Base-by-base conservation (phyloP, 1,140 invertebrate genomes). In the Magallana ariakensis region DNA sequence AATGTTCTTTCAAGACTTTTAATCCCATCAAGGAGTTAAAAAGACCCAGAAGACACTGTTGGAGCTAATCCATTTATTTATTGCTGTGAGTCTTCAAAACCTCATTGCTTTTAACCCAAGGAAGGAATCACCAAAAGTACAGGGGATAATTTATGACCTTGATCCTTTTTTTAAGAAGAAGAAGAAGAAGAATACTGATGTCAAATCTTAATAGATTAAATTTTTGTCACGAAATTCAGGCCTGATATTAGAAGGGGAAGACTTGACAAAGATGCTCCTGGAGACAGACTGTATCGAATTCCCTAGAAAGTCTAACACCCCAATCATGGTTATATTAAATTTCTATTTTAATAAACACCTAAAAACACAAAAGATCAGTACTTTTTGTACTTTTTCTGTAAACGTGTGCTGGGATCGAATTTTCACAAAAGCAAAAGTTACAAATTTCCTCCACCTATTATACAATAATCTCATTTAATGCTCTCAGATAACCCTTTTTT, bases 281-380 rank as follows among this genome's bases (percentile, higher is more conserved):
- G 8, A 26, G 66, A 75, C 22, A 75, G 33, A 26, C 22, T 22
- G 33, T 75, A 75, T 75, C 66, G 13, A 75, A 75, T 75, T 75
- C 66, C 22, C 33, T 75, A 19, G 4, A 19, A 33, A 33, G 66
- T 75, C 66, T 75, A 26, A 26, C 66, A 75, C 66, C 66, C 22
- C 26, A 26, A 22, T n/a, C 58, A 60, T 60, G n/a, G 15, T 75
- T 11, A 75, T 75, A 75, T 75, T 75, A 75, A 15, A 13, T 75
- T 75, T 75, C 66, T 26, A 75, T 75, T 75, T 75, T 75, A 75
- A 75, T 75, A 75, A 75, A 75, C 66, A 75, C 66, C 33, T 75
- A 75, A 75, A 75, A 26, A 19, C 66, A 75, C 66, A 75, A 75
- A 75, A 26, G 66, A 26, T 10, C 9, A 6, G 19, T 75, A 19